phyloP scores from a whole-genome alignment of 2,888 invertebrate genomes.

The Pollenia angustigena region DNA sequence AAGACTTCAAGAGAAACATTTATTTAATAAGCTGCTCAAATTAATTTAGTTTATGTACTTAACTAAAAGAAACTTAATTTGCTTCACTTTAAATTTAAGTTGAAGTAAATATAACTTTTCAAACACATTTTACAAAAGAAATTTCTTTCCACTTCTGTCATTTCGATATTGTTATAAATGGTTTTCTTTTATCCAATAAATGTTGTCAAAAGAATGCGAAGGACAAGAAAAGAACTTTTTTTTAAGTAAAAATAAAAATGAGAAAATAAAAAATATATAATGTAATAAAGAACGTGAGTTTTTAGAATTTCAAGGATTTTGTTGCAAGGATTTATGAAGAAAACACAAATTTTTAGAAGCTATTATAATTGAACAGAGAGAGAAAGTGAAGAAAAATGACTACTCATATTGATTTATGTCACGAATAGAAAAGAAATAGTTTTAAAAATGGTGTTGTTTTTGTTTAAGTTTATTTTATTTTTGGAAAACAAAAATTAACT shows the following conservation, averaged over 20 bases:
- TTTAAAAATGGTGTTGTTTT: background rate
- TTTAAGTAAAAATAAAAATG: conserved; percentile 21
- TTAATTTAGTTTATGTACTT: too few species aligned
- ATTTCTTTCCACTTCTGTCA: conserved; percentile 31
- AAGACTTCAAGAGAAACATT: too few species aligned
- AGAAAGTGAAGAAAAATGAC: background rate
- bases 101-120: background rate
- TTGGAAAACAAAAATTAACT: too few species aligned
- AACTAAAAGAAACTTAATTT: too few species aligned
- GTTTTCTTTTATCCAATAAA: conserved; percentile 67
- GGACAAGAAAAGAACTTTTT: conserved; percentile 15
- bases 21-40: too few species aligned
- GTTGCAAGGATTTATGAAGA: conserved; percentile 27
- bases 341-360: background rate
- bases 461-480: too few species aligned
- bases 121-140: background rate
- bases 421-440: background rate
- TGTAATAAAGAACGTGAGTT: conserved; percentile 64
- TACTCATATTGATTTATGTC: background rate
- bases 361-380: background rate
- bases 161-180: conserved; percentile 64
- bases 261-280: conserved; percentile 6
- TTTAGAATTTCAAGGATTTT: conserved; percentile 48
- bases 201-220: conserved; percentile 51
- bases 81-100: too few species aligned